Conservation (phyloP, 2,888 invertebrate species). For the Rhopalosiphum nymphaeae region DNA sequence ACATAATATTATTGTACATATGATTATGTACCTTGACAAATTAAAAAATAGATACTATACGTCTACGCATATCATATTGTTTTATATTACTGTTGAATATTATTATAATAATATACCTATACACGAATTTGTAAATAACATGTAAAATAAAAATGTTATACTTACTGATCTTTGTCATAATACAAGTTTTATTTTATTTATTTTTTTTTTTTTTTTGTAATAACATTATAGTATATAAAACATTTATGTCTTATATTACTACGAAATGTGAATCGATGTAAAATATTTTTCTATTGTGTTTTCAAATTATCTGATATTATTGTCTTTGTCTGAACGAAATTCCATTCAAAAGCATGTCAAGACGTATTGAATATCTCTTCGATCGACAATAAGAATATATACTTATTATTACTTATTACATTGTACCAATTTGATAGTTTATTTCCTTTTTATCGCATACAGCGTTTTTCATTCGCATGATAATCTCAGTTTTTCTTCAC, state of each 20-base stretch:
- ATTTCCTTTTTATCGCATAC: not conserved
- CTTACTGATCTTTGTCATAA: not conserved
- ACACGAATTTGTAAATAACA: not conserved
- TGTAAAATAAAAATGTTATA: not conserved
- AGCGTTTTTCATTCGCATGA: not conserved
- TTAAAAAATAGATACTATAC: not conserved
- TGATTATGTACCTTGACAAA: not conserved
- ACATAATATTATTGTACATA: not conserved
- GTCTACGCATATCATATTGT: not conserved
- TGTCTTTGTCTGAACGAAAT: conserved; percentile 25
- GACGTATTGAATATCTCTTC: conserved; percentile 20
- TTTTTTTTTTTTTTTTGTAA: not conserved
- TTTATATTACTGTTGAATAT: not conserved
- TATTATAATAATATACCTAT: not conserved
- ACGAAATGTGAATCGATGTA: not conserved
- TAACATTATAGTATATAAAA: not conserved
- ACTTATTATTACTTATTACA: not conserved
- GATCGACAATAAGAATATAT: not conserved
- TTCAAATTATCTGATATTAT: not conserved
- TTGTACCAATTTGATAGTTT: not conserved
- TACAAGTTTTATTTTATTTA: not conserved
- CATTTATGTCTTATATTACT: not conserved
- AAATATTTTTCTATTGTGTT: conserved; percentile 38
- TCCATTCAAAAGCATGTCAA: conserved; percentile 11
- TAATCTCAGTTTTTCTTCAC: not conserved